A percentile compares a stretch with the other conserved stretches of the same genome.
These are phyloP conservation scores for Burhinus bistriatus DNA, from an alignment of 2,113 vertebrate species.

Conservation along the genomic window DNA sequence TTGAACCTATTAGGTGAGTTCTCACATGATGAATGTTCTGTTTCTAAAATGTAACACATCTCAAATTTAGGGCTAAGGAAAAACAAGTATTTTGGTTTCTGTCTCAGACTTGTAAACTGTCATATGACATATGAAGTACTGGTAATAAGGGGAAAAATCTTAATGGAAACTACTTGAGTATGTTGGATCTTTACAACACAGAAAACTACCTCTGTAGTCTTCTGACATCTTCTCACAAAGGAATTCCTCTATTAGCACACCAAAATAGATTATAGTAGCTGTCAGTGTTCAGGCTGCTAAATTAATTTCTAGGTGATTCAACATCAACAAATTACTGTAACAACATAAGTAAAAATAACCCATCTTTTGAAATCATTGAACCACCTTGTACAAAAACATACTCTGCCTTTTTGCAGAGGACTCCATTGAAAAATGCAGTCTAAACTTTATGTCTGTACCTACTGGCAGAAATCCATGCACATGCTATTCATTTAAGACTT, in stretches of 20 bases:
- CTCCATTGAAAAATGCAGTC: background rate
- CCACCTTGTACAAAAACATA: background rate
- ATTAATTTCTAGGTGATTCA: background rate
- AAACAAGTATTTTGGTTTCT: background rate
- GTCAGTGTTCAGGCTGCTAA: background rate
- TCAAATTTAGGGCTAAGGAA: background rate
- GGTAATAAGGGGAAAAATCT: background rate
- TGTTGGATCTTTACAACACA: background rate
- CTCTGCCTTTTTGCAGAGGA: background rate
- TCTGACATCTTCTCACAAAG: background rate
- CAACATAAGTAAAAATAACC: background rate
- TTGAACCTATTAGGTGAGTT: background rate
- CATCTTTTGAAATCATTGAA: background rate
- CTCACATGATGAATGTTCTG: background rate
- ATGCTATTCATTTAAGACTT: background rate
- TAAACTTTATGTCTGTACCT: background rate
- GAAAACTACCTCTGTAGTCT: background rate
- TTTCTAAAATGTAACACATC: background rate
- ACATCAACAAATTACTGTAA: background rate
- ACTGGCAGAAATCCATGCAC: background rate
- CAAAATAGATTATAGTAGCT: background rate
- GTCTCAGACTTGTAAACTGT: background rate
- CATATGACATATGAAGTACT: background rate
- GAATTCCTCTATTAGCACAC: background rate
- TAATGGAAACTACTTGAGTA: background rate